Base-by-base conservation (phyloP, 64 coral and sea anemone genomes). In the Stichodactyla mertensii region DNA sequence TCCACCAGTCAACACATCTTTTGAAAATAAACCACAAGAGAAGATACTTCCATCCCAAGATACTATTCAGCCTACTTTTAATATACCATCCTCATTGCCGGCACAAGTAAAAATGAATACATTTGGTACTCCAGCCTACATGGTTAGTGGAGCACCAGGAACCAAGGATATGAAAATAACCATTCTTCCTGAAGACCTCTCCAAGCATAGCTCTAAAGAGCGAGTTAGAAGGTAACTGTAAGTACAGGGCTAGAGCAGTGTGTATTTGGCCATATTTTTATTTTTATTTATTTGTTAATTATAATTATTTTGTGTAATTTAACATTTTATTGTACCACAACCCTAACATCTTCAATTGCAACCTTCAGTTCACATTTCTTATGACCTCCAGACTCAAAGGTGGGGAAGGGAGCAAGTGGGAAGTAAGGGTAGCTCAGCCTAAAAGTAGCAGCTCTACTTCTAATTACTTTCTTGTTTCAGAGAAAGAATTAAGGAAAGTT, bases 121-220 rank as follows among this genome's bases (percentile, higher is more conserved):
- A n/a, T 74, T 74, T 74, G 69, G 69, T 74, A 74, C 69, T 31
- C 91, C 94, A 16, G 94, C 94, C 51, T 97, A 97, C 51, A 97
- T 97, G 90, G 92, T 97, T 78, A 97, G 94, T 87, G 94, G 94
- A 20, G 80, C 91, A 59, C 91, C 92, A 20, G 94, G 94, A 2
- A 87, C 89, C 55, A 97, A 97, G 56, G 94, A 97, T 22, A 97
- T 97, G 94, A 93, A 93, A 56, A 97, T 97, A n/a, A 97, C 94
- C 4, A 56, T 93, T 16, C 60, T 97, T 3, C 91, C 89, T 24
- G 94, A 97, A 12, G 94, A 97, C 53, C 62, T 97, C 57, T 90
- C 94, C 14, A 97, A 97, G 83, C 94, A 97, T 82, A 97, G 94
- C 82, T 97, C 91, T 12, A 97, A 97, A 87, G 94, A 97, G 82